These are phyloP conservation scores for Burhinus bistriatus DNA, from an alignment of 2,113 vertebrate species.

Conservation along the genomic window DNA sequence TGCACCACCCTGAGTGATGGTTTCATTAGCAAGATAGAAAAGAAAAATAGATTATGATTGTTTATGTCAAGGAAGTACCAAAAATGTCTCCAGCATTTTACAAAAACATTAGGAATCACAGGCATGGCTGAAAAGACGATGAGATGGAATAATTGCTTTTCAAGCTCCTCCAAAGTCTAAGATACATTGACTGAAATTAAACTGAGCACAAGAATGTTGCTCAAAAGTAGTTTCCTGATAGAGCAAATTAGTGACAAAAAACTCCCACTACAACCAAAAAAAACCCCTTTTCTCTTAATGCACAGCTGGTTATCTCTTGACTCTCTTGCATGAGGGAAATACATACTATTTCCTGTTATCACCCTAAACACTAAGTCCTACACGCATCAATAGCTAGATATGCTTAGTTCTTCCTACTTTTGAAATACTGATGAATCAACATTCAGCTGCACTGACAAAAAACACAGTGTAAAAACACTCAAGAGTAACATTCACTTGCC, in stretches of 20 bases:
- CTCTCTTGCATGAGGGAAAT: not conserved
- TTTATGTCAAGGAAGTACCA: not conserved
- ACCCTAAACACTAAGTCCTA: not conserved
- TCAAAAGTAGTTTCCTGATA: not conserved
- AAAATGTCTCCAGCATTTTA: not conserved
- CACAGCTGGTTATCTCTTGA: not conserved
- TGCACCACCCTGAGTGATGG: not conserved
- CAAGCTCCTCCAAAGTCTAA: not conserved
- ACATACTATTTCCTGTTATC: not conserved
- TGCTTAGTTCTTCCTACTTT: not conserved
- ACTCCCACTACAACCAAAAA: accelerated
- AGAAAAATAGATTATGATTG: not conserved
- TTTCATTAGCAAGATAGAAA: not conserved
- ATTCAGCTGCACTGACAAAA: not conserved
- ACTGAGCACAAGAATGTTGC: not conserved
- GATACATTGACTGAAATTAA: not conserved
- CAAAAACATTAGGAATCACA: not conserved
- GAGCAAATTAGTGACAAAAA: not conserved
- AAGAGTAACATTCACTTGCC: not conserved
- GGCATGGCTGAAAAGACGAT: not conserved
- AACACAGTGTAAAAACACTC: not conserved
- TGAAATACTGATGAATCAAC: not conserved
- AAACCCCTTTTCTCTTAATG: not conserved
- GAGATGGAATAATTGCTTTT: not conserved
- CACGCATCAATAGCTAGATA: not conserved